phyloP scores from a whole-genome alignment of 1,140 invertebrate species.

The Drosophila bifasciata region DNA sequence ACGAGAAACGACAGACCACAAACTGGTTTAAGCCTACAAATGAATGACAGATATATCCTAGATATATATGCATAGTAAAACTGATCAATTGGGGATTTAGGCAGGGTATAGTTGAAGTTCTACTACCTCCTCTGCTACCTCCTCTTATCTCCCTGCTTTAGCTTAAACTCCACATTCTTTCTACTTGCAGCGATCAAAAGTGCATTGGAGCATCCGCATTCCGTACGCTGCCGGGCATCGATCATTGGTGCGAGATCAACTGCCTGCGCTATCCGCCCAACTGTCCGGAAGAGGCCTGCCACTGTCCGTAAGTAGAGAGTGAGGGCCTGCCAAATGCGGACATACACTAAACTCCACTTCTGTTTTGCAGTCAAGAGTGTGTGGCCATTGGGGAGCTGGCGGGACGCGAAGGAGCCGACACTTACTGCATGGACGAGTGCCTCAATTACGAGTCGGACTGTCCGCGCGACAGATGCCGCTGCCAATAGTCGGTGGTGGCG shows the following conservation, averaged over 20 bases:
- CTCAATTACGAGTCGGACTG: slow-evolving; percentile 90
- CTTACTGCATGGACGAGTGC: slow-evolving; percentile 93
- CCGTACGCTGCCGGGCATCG: slow-evolving; percentile 89
- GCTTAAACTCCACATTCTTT: not conserved
- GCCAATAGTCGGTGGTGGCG: slow-evolving; percentile 85
- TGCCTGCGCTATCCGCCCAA: slow-evolving; percentile 93
- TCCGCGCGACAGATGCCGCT: slow-evolving; percentile 89
- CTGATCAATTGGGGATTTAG: too few relatives aligned
- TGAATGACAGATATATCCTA: too few relatives aligned
- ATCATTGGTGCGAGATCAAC: slow-evolving; percentile 92
- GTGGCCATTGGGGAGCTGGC: slow-evolving; percentile 90
- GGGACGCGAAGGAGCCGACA: slow-evolving; percentile 89
- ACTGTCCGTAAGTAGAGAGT: slow-evolving; percentile 90
- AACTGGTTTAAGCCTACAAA: too few relatives aligned
- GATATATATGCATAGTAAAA: too few relatives aligned
- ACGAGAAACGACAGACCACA: too few relatives aligned
- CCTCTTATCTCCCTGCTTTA: not conserved
- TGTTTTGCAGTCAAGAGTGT: slow-evolving; percentile 87
- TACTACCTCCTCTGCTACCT: too few relatives aligned
- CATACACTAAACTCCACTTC: not conserved
- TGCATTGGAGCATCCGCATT: slow-evolving; percentile 88
- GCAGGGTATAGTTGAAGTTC: too few relatives aligned
- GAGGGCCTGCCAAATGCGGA: not conserved
- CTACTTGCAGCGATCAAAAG: slow-evolving; percentile 88
- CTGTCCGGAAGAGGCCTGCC: slow-evolving; percentile 90